Base-by-base conservation (phyloP, 2,113 vertebrate genomes). In the Elephas maximus region DNA sequence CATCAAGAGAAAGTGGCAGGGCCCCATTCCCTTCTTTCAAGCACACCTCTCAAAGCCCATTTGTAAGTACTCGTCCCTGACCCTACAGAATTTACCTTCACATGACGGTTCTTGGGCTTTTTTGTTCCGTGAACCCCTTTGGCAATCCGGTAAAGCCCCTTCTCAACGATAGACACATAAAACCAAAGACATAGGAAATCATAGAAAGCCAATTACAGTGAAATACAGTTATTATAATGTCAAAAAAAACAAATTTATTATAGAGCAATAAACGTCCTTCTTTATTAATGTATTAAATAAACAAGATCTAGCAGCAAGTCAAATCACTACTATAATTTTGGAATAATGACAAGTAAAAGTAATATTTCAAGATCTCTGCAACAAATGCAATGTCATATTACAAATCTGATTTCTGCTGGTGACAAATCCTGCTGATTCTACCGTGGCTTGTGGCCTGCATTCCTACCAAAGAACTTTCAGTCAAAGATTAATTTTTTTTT, bases 231-330 rank as follows among this genome's bases (percentile, higher is more conserved):
- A 79, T 94, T 81, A 85, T 33, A 78, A 57, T 69, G 67, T 82
- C 88, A 77, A 63, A 91, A 37, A 94, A 95, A 92, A 51, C 48
- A 94, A 83, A 95, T 97, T 82, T 78, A 95, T 93, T 83, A 8
- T 87, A 67, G 67, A 88, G 37, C 91, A 62, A 69, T 73, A 84
- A 97, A 53, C 28, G 63, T 69, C 65, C 73, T 94, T 84, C 53
- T 85, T 94, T 81, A 90, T 57, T 97, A 94, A 77, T 84, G 57
- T 94, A 94, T 94, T 97, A 97, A 97, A 96, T 85, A 93, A 97
- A 95, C 18, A 90, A 93, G 88, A 73, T 69, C 80, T 67, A 90
- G 83, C 73, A 95, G 93, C 90, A 89, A 96, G 95, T 97, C 83
- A 94, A 94, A 96, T 96, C 93, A 95, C 71, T n/a, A 21, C 92